A percentile compares a stretch with the other conserved stretches of the same genome.
Evolutionary conservation across 2,113 vertebrate genomes (phyloP).

Genomic region (Philantomba maxwellii): DNA sequence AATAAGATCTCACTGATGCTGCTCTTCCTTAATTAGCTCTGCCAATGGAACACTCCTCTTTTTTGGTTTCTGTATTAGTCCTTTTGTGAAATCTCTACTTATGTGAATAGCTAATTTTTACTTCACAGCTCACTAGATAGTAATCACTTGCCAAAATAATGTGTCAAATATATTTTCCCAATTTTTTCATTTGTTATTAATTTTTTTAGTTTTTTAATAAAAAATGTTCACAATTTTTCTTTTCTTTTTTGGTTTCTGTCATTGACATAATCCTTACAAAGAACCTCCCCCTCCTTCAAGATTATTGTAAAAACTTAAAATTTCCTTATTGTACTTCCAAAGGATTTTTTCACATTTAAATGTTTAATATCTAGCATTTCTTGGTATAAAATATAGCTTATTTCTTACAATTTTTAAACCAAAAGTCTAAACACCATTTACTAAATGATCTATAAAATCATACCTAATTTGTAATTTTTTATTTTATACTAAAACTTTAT

Average conservation of each 20-base stretch:
- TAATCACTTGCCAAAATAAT: not conserved
- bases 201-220: not conserved
- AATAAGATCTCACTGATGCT: not conserved
- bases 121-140: not conserved
- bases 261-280: not conserved
- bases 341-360: constrained; percentile 3
- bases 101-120: not conserved
- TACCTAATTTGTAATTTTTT: not conserved
- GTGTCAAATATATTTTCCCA: not conserved
- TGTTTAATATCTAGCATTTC: not conserved
- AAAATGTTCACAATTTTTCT: not conserved
- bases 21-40: not conserved
- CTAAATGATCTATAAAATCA: not conserved
- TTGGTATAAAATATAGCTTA: not conserved
- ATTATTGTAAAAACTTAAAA: not conserved
- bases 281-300: not conserved
- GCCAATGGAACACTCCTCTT: not conserved
- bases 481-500: not conserved
- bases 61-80: not conserved
- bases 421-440: not conserved
- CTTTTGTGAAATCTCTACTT: not conserved
- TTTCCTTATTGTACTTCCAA: not conserved
- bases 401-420: constrained; percentile 20
- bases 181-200: not conserved
- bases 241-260: not conserved